These are phyloP conservation scores for Sminthurinus aureus DNA, from an alignment of 2,888 invertebrate genomes.

Conservation along the genomic window DNA sequence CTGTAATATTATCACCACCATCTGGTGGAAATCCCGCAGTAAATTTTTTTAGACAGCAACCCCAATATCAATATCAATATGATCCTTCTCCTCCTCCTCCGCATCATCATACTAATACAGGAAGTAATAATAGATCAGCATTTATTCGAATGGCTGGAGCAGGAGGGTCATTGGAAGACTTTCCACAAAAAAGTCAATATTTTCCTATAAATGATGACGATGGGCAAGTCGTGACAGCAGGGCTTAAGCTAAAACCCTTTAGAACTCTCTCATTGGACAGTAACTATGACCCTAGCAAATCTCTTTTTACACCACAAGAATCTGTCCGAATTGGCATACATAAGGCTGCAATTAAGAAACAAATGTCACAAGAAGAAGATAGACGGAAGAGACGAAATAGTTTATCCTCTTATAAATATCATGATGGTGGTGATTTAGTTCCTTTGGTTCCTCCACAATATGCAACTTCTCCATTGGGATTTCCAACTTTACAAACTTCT, in stretches of 20 bases:
- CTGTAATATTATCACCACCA: slow-evolving; percentile 15
- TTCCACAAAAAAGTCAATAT: not conserved
- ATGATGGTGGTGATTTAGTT: slow-evolving; percentile 43
- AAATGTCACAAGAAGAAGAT: slow-evolving; percentile 63
- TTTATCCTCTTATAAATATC: slow-evolving; percentile 43
- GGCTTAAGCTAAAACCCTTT: slow-evolving; percentile 55
- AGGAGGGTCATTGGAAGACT: not conserved
- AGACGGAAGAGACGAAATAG: slow-evolving; percentile 55
- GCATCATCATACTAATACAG: too few relatives aligned
- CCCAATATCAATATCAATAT: not conserved
- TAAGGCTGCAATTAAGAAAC: slow-evolving; percentile 64
- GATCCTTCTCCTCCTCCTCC: too few relatives aligned
- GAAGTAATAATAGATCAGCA: too few relatives aligned
- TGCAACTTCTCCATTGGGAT: slow-evolving; percentile 36
- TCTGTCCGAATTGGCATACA: slow-evolving; percentile 61
- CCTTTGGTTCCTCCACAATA: slow-evolving; percentile 52
- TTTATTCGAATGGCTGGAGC: not conserved
- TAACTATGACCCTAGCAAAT: slow-evolving; percentile 62
- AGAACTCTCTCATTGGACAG: slow-evolving; percentile 58
- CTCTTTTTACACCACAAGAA: slow-evolving; percentile 62
- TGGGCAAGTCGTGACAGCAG: slow-evolving; percentile 25
- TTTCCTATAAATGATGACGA: not conserved
- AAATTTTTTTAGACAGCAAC: not conserved
- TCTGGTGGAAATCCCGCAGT: not conserved
- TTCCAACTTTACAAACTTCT: not conserved